These are phyloP conservation scores for Phoebastria nigripes DNA, from an alignment of 2,797 vertebrate species.

Conservation along the genomic window DNA sequence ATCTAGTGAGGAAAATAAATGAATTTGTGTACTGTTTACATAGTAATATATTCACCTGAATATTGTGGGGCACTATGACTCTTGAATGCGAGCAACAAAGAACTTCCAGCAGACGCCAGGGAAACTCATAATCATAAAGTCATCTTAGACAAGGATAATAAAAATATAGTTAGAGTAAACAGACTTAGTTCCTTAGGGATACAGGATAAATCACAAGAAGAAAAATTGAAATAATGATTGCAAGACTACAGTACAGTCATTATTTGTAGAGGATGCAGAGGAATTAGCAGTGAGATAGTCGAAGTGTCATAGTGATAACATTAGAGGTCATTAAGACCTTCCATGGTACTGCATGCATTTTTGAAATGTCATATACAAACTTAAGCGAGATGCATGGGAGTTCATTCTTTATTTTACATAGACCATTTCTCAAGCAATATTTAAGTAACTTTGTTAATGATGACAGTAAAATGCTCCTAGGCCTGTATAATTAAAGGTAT, in stretches of 20 bases:
- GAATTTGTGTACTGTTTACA: conserved; percentile 25
- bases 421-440: not conserved
- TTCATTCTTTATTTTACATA: not conserved
- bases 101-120: conserved; percentile 38
- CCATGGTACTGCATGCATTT: not conserved
- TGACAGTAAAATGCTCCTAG: not conserved
- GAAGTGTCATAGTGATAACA: conserved; percentile 7
- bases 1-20: conserved; percentile 32
- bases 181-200: conserved; percentile 17
- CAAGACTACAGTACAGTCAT: not conserved
- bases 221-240: not conserved
- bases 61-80: conserved; percentile 21
- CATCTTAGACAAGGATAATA: conserved; percentile 58
- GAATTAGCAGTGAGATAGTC: conserved; percentile 40
- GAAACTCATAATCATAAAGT: conserved; percentile 65
- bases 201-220: conserved; percentile 39
- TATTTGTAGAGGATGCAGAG: not conserved
- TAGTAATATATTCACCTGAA: conserved; percentile 8
- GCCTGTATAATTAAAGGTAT: not conserved
- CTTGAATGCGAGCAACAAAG: conserved; percentile 19
- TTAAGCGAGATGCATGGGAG: not conserved
- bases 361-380: conserved; percentile 1
- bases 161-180: conserved; percentile 66
- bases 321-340: conserved; percentile 10
- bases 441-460: not conserved